These are phyloP conservation scores for Notothenia rossii DNA, from an alignment of 2,113 vertebrate species.

Conservation along the genomic window DNA sequence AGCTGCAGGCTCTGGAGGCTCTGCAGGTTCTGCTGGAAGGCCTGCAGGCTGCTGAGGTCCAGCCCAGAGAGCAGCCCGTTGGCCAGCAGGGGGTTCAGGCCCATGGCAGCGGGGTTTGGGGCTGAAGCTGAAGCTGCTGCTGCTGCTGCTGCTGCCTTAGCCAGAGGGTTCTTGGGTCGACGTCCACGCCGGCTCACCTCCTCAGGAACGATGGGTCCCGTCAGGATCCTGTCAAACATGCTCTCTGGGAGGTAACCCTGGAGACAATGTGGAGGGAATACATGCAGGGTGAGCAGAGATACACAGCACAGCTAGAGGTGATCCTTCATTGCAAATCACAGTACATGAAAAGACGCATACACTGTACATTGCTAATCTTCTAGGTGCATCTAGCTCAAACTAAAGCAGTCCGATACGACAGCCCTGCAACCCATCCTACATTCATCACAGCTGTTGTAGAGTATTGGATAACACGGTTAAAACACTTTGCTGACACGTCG, in stretches of 20 bases:
- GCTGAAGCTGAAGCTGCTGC: slow-evolving; percentile 65
- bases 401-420: not conserved
- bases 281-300: not conserved
- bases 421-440: not conserved
- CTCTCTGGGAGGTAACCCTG: slow-evolving; percentile 97
- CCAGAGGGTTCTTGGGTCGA: slow-evolving; percentile 94
- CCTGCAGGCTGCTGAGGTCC: slow-evolving; percentile 94
- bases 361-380: not conserved
- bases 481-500: too few species aligned
- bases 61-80: slow-evolving; percentile 92
- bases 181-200: slow-evolving; percentile 95
- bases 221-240: slow-evolving; percentile 98
- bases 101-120: slow-evolving; percentile 71
- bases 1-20: slow-evolving; percentile 95
- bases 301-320: not conserved
- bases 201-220: slow-evolving; percentile 96
- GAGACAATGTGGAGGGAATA: not conserved
- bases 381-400: not conserved
- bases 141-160: slow-evolving; percentile 82
- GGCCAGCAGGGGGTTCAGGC: slow-evolving; percentile 87
- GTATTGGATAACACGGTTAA: too few species aligned
- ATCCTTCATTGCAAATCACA: too few species aligned
- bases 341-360: not conserved
- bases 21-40: slow-evolving; percentile 96
- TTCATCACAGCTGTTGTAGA: not conserved